Evolutionary conservation across 2,113 vertebrate genomes (phyloP).

Genomic region (Mirza zaza): DNA sequence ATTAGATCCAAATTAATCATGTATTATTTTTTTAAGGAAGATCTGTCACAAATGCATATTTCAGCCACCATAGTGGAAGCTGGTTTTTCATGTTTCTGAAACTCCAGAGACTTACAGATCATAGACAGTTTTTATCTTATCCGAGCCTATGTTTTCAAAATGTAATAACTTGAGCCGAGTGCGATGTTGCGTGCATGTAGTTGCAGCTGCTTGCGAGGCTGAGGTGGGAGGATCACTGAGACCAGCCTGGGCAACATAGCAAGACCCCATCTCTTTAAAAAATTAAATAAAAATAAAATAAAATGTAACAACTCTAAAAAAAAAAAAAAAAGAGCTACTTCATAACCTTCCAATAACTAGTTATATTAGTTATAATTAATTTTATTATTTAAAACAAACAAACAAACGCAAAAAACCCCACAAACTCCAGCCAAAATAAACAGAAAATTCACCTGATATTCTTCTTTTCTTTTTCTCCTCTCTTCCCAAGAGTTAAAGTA

Average conservation of each 20-base stretch:
- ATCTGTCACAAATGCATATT: not conserved
- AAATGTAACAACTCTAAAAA: not conserved
- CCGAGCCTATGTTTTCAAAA: not conserved
- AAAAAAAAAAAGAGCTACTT: no score
- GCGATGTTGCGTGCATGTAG: not conserved
- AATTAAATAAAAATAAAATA: not conserved
- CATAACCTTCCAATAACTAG: not conserved
- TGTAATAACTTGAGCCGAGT: not conserved
- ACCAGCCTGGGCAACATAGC: not conserved
- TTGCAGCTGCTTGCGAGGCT: not conserved
- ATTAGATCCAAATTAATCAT: not conserved
- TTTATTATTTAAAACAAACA: conserved; percentile 9
- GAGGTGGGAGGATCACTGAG: not conserved
- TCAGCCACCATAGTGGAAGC: not conserved
- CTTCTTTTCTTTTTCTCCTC: not conserved
- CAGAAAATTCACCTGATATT: not conserved
- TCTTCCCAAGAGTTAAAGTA: not conserved
- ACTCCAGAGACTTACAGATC: not conserved
- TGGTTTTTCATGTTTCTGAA: conserved; percentile 26
- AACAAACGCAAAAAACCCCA: not conserved
- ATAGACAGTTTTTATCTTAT: not conserved
- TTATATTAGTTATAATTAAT: not conserved
- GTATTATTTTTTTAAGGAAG: not conserved
- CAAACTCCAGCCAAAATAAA: not conserved
- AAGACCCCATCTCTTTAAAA: not conserved